Evolutionary conservation across 2,113 vertebrate genomes (phyloP).

Genomic region (Clarias gariepinus): DNA sequence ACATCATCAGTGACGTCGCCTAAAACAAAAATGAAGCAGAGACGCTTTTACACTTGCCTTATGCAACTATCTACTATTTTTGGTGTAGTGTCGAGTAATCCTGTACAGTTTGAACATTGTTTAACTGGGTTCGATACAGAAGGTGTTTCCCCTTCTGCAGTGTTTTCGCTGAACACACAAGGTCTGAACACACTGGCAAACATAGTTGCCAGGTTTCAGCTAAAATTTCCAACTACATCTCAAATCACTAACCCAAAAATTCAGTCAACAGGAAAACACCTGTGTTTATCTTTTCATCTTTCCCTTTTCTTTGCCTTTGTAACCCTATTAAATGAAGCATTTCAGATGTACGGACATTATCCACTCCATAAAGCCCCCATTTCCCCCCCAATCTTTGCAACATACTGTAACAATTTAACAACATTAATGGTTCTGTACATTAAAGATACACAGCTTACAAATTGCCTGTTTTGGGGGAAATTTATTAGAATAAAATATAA

Average conservation of each 20-base stretch:
- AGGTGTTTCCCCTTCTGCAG: not conserved
- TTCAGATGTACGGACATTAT: not conserved
- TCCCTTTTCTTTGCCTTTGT: not conserved
- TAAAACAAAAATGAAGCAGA: not conserved
- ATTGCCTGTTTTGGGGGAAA: not conserved
- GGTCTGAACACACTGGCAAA: no score
- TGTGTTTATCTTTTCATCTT: not conserved
- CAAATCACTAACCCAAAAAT: not conserved
- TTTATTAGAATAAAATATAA: not conserved
- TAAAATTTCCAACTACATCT: not conserved
- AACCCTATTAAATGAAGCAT: not conserved
- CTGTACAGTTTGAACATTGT: not conserved
- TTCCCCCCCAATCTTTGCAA: not conserved
- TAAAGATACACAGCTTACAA: not conserved
- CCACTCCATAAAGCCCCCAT: not conserved
- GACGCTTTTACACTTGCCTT: not conserved
- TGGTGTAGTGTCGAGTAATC: not conserved
- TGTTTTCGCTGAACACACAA: not conserved
- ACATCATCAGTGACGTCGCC: not conserved
- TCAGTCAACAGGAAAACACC: not conserved
- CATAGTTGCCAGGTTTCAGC: not conserved
- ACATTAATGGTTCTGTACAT: not conserved
- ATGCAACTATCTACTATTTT: not conserved
- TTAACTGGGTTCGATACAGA: not conserved
- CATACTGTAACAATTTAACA: not conserved